Conservation (phyloP, 1,140 invertebrate species). For the Euura lappo region DNA sequence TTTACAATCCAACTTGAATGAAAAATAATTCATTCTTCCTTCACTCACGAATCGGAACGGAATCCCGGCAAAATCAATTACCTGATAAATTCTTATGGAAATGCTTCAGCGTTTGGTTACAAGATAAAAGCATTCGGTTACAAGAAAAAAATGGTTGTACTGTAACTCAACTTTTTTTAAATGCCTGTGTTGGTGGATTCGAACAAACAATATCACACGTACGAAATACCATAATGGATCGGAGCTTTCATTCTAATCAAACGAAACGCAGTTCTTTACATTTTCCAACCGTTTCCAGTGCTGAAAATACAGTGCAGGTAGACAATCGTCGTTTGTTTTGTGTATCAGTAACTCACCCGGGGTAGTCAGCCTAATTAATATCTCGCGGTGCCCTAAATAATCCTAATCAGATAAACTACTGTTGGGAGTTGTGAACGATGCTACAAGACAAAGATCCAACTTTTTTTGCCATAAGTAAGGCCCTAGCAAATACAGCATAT, state of each 20-base stretch:
- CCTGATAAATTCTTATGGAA: not conserved
- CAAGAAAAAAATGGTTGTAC: not conserved
- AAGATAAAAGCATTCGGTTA: not conserved
- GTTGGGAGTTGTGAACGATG: not conserved
- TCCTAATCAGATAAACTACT: not conserved
- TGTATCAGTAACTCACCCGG: not conserved
- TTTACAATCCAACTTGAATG: not conserved
- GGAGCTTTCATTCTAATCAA: not conserved
- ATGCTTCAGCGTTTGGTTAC: not conserved
- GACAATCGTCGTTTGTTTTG: not conserved
- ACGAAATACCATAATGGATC: not conserved
- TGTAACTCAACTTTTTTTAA: not conserved
- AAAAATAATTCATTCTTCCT: not conserved
- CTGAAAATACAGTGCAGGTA: not conserved
- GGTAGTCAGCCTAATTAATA: not conserved
- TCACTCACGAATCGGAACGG: not conserved
- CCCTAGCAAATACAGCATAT: too few species aligned
- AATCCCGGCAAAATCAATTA: too few species aligned
- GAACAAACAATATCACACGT: not conserved
- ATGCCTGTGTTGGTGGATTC: not conserved
- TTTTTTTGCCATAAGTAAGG: too few species aligned
- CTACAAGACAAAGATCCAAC: not conserved
- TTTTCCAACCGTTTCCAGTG: not conserved
- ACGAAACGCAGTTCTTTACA: not conserved
- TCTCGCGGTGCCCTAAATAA: not conserved